Conservation (phyloP, 2,797 vertebrate genomes). For the Nannoperca obscura region DNA sequence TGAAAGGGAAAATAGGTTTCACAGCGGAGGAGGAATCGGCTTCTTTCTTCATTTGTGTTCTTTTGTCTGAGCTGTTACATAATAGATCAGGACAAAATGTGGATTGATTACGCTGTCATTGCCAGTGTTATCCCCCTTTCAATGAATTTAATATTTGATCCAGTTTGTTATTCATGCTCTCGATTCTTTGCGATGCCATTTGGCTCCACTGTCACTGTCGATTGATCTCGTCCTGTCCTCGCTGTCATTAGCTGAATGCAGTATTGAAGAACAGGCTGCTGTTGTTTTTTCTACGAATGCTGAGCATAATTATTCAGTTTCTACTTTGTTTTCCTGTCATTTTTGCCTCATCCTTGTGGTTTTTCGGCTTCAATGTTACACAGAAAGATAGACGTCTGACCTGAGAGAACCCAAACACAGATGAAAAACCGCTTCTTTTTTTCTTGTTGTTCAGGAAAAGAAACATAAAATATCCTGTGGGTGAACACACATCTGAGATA, state of each 20-base stretch:
- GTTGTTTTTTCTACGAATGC: not conserved
- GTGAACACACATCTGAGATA: slow-evolving; percentile 49
- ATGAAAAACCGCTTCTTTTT: not conserved
- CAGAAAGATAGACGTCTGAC: slow-evolving; percentile 1
- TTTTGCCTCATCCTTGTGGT: not conserved
- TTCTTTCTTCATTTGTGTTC: slow-evolving; percentile 57
- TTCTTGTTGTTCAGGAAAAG: slow-evolving; percentile 5
- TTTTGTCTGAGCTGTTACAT: slow-evolving; percentile 61
- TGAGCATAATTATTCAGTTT: slow-evolving; percentile 5
- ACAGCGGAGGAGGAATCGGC: slow-evolving; percentile 42
- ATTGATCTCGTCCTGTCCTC: slow-evolving; percentile 63
- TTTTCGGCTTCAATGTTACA: not conserved
- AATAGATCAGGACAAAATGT: slow-evolving; percentile 69
- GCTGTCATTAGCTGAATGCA: slow-evolving; percentile 48
- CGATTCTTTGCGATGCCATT: slow-evolving; percentile 50
- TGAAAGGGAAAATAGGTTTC: slow-evolving; percentile 23
- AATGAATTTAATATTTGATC: slow-evolving; percentile 80
- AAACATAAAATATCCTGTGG: slow-evolving; percentile 27
- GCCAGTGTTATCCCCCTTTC: slow-evolving; percentile 65
- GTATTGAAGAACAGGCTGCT: slow-evolving; percentile 34
- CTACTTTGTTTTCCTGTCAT: not conserved
- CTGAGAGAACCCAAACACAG: not conserved
- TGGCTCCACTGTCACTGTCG: slow-evolving; percentile 53
- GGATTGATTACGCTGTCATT: slow-evolving; percentile 74
- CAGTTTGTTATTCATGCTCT: slow-evolving; percentile 70